A percentile compares a stretch with the other conserved stretches of the same genome.
phyloP scores from a whole-genome alignment of 2,888 invertebrate species.

The Saturnia japonica region DNA sequence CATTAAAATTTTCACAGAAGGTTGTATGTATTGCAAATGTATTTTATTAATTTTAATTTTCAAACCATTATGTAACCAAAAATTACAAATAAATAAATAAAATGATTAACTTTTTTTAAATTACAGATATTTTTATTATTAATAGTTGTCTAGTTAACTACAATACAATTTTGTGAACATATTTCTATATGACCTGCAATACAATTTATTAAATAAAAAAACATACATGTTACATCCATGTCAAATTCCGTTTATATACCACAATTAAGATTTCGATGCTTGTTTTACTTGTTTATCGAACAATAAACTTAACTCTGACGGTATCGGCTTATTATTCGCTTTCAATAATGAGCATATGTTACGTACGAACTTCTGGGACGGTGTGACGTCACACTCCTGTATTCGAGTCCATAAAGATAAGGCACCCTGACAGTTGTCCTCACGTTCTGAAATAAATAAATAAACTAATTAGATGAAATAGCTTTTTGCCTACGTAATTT shows the following conservation, averaged over 20 bases:
- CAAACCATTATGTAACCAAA: neutral
- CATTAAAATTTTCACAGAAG: neutral
- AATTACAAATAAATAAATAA: neutral
- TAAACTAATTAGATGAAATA: too few relatives aligned
- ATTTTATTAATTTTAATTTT: neutral
- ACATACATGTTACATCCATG: neutral
- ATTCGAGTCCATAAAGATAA: constrained; percentile 70
- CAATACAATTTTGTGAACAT: neutral
- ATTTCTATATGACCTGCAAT: too few relatives aligned
- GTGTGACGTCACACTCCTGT: constrained; percentile 66
- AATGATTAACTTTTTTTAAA: neutral
- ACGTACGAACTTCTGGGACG: constrained; percentile 66
- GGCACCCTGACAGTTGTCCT: constrained; percentile 69
- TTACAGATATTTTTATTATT: neutral
- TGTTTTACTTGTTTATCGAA: constrained; percentile 44
- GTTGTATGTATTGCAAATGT: neutral
- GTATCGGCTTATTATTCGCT: constrained; percentile 58
- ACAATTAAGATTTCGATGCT: constrained; percentile 30
- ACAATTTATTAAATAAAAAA: too few relatives aligned
- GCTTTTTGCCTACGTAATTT: too few relatives aligned
- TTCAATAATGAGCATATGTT: constrained; percentile 59
- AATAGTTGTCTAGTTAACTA: neutral
- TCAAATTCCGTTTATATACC: neutral
- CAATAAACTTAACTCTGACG: constrained; percentile 51
- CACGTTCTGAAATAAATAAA: constrained; percentile 67